A percentile compares a stretch with the other conserved stretches of the same genome.
phyloP scores from a whole-genome alignment of 1,140 invertebrate species.

The Brachionus calyciflorus region DNA sequence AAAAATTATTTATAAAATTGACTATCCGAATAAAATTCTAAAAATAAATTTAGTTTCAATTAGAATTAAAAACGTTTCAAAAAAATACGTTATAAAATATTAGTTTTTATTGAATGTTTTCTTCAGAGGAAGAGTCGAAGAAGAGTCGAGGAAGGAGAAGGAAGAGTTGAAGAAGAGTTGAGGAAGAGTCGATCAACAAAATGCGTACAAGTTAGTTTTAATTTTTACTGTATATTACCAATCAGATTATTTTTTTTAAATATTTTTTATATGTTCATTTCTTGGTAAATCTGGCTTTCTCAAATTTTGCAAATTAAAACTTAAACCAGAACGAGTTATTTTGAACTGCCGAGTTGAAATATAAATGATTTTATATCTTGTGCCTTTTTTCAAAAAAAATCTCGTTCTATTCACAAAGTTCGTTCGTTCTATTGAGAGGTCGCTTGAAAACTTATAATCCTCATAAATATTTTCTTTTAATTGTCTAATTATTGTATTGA shows the following conservation, averaged over 20 bases:
- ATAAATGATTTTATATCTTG: constrained; percentile 23
- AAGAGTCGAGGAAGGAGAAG: no score
- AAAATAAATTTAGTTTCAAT: no score
- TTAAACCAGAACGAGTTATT: constrained; percentile 1
- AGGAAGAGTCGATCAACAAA: no score
- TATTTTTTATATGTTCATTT: constrained; percentile 20
- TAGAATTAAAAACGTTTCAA: no score
- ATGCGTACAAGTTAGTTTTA: no score
- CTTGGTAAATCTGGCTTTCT: constrained; percentile 7
- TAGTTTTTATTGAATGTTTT: no score
- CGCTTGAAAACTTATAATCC: constrained; percentile 5
- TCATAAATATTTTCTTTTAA: constrained; percentile 16
- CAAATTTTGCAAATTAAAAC: constrained; percentile 19
- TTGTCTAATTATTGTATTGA: constrained; percentile 4
- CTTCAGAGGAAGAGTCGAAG: no score
- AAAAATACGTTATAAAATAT: no score
- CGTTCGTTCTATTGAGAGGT: not conserved
- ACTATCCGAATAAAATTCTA: no score
- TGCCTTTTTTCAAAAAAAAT: constrained; percentile 1
- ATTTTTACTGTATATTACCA: no score
- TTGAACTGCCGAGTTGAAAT: constrained; percentile 1
- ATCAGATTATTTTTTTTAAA: not conserved
- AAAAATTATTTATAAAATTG: no score
- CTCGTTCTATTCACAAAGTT: constrained; percentile 1
- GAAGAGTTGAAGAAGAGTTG: no score